These are phyloP conservation scores for Babylonia areolata DNA, from an alignment of 1,140 invertebrate genomes.

Conservation along the genomic window DNA sequence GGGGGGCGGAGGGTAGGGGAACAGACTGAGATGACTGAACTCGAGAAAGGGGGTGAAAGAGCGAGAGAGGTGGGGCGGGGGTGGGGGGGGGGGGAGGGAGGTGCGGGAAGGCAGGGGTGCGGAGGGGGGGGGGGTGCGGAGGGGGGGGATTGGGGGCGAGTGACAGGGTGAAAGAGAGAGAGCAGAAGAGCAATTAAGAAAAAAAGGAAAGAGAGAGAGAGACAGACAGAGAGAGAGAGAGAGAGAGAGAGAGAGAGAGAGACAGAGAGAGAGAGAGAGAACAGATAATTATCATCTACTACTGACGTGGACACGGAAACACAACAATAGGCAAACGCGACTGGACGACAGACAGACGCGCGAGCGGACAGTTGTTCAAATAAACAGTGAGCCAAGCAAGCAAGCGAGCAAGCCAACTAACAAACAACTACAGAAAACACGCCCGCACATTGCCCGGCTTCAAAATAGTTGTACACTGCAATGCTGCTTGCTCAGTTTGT, in stretches of 20 bases:
- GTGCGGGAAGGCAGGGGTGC: too few species aligned
- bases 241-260: conserved; percentile 18
- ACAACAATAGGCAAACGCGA: neutral
- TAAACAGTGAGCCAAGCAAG: too few species aligned
- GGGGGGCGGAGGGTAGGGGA: too few species aligned
- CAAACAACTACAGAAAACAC: neutral
- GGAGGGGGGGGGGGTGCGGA: too few species aligned
- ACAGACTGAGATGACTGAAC: too few species aligned
- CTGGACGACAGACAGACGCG: neutral
- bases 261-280: conserved; percentile 1
- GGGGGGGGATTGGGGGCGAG: too few species aligned
- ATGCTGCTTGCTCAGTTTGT: too few species aligned
- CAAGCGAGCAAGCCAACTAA: neutral
- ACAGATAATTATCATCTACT: too few species aligned
- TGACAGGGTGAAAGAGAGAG: neutral
- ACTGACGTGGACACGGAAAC: neutral
- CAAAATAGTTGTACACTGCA: too few species aligned
- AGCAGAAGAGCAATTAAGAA: neutral
- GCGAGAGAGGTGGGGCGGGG: too few species aligned
- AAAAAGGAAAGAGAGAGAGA: neutral
- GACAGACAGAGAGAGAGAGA: conserved; percentile 23
- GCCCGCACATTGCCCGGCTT: neutral
- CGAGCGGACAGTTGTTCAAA: neutral
- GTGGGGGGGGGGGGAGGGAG: too few species aligned
- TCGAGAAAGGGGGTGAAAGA: too few species aligned